phyloP scores from a whole-genome alignment of 92 coral and sea anemone genomes.

The Zoanthus sansibaricus region DNA sequence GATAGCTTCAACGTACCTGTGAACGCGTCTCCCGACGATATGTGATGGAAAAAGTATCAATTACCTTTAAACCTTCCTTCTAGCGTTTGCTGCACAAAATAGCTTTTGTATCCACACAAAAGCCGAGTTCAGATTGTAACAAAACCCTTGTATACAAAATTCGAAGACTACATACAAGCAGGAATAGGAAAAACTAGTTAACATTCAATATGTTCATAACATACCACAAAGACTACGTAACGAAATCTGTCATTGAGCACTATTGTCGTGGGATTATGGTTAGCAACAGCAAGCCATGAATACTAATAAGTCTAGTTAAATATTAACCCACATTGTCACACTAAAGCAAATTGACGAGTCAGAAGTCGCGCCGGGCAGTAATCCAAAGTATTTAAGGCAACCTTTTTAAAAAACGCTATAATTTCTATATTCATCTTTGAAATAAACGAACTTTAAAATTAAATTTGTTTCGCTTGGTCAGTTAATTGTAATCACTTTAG shows the following conservation, averaged over 20 bases:
- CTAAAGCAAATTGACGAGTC: background rate
- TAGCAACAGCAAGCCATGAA: slow-evolving; percentile 70
- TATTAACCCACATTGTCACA: slow-evolving; percentile 37
- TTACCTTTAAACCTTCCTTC: background rate
- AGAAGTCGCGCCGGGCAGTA: slow-evolving; percentile 7
- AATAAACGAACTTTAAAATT: too few species aligned
- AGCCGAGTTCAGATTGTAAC: slow-evolving; percentile 8
- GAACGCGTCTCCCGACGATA: background rate
- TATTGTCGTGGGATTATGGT: slow-evolving; percentile 34
- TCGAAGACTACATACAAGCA: slow-evolving; percentile 13
- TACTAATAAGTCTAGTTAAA: slow-evolving; percentile 40
- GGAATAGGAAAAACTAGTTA: slow-evolving; percentile 5
- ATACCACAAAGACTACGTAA: slow-evolving; percentile 62
- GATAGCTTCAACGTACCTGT: slow-evolving; percentile 5
- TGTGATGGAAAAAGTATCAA: background rate
- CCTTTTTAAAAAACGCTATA: too few species aligned
- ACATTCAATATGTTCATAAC: slow-evolving; percentile 25
- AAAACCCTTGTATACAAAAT: background rate
- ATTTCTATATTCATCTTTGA: too few species aligned
- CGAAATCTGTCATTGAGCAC: slow-evolving; percentile 25
- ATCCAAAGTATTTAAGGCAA: background rate
- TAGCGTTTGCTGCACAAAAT: background rate
- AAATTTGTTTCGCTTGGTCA: too few species aligned
- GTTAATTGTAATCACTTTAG: too few species aligned
- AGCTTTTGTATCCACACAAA: background rate